These are phyloP conservation scores for Saimiri boliviensis DNA, from an alignment of 2,113 vertebrate genomes.

Conservation along the genomic window DNA sequence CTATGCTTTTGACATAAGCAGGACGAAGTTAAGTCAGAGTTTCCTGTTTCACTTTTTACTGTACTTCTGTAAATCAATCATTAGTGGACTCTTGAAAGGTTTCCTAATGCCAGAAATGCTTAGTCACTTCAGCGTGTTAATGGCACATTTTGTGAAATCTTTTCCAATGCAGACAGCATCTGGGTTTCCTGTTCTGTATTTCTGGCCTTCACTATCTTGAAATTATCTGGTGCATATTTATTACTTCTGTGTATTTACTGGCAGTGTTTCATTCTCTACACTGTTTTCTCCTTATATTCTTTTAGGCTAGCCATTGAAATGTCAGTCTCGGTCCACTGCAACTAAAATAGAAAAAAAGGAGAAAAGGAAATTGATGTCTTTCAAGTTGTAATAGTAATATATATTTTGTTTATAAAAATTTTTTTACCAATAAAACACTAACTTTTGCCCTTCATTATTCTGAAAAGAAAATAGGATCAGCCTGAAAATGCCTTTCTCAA, in stretches of 20 bases:
- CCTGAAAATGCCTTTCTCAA: not conserved
- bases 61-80: slow-evolving; percentile 35
- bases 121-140: slow-evolving; percentile 31
- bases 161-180: not conserved
- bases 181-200: not conserved
- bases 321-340: not conserved
- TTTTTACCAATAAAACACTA: slow-evolving; percentile 4
- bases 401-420: not conserved
- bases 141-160: slow-evolving; percentile 55
- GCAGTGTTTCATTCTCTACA: not conserved
- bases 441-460: not conserved
- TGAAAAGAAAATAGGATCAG: not conserved
- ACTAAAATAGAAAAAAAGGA: not conserved
- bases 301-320: slow-evolving; percentile 17
- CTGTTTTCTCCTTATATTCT: not conserved
- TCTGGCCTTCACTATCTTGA: not conserved
- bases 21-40: slow-evolving; percentile 8
- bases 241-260: not conserved
- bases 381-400: not conserved
- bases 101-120: slow-evolving; percentile 57
- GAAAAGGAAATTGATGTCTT: not conserved
- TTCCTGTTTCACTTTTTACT: slow-evolving; percentile 72
- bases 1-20: not conserved
- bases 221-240: slow-evolving; percentile 8
- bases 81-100: not conserved